phyloP scores from a whole-genome alignment of 2,797 vertebrate genomes.

The Coranthus polyacanthus region DNA sequence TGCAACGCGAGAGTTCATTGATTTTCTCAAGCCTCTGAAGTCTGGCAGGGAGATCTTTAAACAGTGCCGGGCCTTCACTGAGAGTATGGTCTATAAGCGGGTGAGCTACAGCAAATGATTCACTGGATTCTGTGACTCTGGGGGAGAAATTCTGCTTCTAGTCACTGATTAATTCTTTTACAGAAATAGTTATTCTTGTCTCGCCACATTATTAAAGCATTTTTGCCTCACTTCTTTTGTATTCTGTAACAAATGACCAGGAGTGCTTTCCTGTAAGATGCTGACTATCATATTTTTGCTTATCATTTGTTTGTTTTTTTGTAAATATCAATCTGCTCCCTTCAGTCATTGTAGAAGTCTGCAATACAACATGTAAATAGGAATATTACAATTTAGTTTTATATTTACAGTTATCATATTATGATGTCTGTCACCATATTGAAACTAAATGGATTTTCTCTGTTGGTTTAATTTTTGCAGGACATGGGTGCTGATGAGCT shows the following conservation, averaged over 20 bases:
- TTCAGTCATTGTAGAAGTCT: background rate
- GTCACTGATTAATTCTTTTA: background rate
- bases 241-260: no score
- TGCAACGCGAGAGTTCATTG: slow-evolving; percentile 92
- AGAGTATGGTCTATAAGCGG: slow-evolving; percentile 91
- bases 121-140: background rate
- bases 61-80: slow-evolving; percentile 93
- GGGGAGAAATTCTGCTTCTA: background rate
- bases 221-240: no score
- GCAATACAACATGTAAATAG: background rate
- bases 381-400: background rate
- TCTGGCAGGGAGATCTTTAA: slow-evolving; percentile 94
- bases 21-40: slow-evolving; percentile 94
- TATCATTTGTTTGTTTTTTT: no score
- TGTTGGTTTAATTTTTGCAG: slow-evolving; percentile 70
- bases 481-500: slow-evolving; percentile 93
- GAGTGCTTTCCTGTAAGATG: background rate
- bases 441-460: background rate
- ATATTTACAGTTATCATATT: background rate
- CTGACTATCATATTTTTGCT: no score
- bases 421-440: background rate
- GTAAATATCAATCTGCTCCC: background rate
- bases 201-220: background rate
- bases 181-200: background rate
- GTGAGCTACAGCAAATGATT: slow-evolving; percentile 75